Conservation (phyloP, 53 echinoderm and acorn worm genomes). For the Holothuria leucospilota region DNA sequence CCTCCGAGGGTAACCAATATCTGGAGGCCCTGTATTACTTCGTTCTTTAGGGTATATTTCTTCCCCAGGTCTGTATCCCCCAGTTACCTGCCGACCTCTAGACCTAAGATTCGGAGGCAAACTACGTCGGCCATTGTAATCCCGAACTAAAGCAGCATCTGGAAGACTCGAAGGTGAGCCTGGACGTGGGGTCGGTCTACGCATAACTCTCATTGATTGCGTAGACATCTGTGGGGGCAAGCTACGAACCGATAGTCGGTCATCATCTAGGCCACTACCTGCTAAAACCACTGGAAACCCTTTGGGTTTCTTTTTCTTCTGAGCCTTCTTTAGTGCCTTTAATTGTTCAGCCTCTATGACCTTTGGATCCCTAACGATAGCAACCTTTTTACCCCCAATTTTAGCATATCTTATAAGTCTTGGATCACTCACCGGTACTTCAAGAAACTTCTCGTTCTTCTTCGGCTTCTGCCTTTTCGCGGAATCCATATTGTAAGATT, state of each 20-base stretch:
- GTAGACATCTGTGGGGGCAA: background rate
- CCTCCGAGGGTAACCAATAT: background rate
- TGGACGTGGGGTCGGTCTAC: slow-evolving; percentile 17
- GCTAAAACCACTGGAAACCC: slow-evolving; percentile 1
- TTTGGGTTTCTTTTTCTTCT: slow-evolving; percentile 16
- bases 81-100: background rate
- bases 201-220: slow-evolving; percentile 14
- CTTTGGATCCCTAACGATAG: slow-evolving; percentile 46
- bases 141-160: slow-evolving; percentile 16
- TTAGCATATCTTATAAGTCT: slow-evolving; percentile 37
- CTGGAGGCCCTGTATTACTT: background rate
- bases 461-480: background rate
- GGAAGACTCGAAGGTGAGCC: slow-evolving; percentile 34
- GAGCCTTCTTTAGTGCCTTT: slow-evolving; percentile 24
- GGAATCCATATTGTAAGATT: background rate
- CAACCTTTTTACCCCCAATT: slow-evolving; percentile 44
- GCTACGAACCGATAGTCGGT: slow-evolving; percentile 7
- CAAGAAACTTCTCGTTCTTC: slow-evolving; percentile 19
- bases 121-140: background rate
- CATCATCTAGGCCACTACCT: background rate
- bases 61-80: background rate
- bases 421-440: slow-evolving; percentile 56
- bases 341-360: slow-evolving; percentile 24
- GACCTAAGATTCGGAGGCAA: slow-evolving; percentile 36
- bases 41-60: background rate